A percentile compares a stretch with the other conserved stretches of the same genome.
These are phyloP conservation scores for Uloborus diversus DNA, from an alignment of 1,140 invertebrate genomes.

Conservation along the genomic window DNA sequence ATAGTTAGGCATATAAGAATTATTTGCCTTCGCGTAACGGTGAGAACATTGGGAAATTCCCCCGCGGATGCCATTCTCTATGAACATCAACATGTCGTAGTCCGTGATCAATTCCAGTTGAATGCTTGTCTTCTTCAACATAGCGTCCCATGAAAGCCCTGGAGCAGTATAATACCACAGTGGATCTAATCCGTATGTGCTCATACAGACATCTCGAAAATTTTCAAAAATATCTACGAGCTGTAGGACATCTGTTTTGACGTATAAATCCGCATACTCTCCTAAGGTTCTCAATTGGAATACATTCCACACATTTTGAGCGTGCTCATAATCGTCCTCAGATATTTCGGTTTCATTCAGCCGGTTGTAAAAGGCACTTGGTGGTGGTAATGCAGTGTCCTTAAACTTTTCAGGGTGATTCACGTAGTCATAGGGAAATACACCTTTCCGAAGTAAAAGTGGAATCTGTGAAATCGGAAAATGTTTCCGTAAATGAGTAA, in stretches of 20 bases:
- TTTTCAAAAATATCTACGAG: constrained; percentile 60
- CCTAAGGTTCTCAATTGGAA: constrained; percentile 58
- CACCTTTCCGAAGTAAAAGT: not conserved
- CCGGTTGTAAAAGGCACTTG: not conserved
- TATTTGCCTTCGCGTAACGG: constrained; percentile 60
- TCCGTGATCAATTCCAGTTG: not conserved
- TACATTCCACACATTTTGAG: constrained; percentile 57
- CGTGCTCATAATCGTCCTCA: not conserved
- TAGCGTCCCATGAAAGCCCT: not conserved
- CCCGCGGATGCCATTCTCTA: constrained; percentile 53
- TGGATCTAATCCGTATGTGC: not conserved
- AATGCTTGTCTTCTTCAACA: not conserved
- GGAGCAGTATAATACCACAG: not conserved
- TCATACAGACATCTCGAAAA: constrained; percentile 57
- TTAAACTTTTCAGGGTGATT: constrained; percentile 49
- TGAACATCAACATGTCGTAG: not conserved
- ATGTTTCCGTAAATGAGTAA: not conserved
- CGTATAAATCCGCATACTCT: constrained; percentile 59
- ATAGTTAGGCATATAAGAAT: constrained; percentile 57
- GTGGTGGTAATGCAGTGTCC: constrained; percentile 55
- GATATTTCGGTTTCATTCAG: not conserved
- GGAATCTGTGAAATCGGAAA: not conserved
- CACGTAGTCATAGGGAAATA: constrained; percentile 58
- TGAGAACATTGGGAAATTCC: constrained; percentile 57
- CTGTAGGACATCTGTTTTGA: constrained; percentile 55